Base-by-base conservation (phyloP, 2,888 invertebrate species). In the Drosophila colorata region DNA sequence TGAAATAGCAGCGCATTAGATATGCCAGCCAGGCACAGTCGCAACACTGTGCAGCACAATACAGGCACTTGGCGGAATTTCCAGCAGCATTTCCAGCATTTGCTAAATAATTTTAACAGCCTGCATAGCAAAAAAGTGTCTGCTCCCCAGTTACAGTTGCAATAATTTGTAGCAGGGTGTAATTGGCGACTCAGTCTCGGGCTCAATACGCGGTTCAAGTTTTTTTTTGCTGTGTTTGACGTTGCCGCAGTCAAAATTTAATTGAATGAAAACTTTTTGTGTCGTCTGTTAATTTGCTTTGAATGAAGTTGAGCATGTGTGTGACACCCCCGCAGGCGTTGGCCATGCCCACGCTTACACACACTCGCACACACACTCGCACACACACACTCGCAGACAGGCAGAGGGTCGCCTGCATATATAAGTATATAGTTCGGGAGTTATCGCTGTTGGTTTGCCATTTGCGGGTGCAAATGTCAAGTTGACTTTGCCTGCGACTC, bases 391-490 rank as follows among this genome's bases (percentile, higher is more conserved):
- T 20, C 20, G 25, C n/a, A 56, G 9, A 49, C n/a, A 7, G 4
- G 4, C 38, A 33, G 11, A 33, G 9, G 28, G 13, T 28, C 28
- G 52, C 28, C 38, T 61, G 65, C 57, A 60, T 61, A 33, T 47
- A 49, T 47, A 41, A 43, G 40, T 58, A 57, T 46, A 67, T 56
- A 82, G 79, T 79, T 69, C 56, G 55, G 58, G 60, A 69, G 76
- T 65, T 74, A 69, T 72, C 65, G 56, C 63, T 51, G 61, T 77
- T 66, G 78, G 68, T 73, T 69, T 69, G 78, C 80, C 80, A 73
- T 78, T 83, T 83, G 84, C 35, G 87, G 88, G 80, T 83, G 84
- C 69, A 88, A 88, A 83, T 86, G 84, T 88, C 84, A 84, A 88
- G 87, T 88, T 87, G 87, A 83, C 88, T 88, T 78, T 80, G 79